These are phyloP conservation scores for Orthosia cruda DNA, from an alignment of 2,888 invertebrate species.

Conservation along the genomic window DNA sequence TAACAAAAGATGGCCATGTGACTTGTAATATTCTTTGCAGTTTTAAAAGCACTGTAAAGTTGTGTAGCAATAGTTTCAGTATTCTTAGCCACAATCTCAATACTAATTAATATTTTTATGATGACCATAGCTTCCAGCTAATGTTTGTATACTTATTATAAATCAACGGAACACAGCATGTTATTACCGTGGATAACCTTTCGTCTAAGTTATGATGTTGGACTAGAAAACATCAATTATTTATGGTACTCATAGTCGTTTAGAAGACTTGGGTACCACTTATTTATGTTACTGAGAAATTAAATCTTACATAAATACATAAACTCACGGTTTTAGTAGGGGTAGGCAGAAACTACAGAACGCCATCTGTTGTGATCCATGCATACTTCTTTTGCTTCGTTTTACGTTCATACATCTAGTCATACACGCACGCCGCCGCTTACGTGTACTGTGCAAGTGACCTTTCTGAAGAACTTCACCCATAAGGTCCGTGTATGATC, in stretches of 20 bases:
- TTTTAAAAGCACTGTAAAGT: background rate
- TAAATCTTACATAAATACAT: background rate
- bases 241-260: conserved; percentile 25
- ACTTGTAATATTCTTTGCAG: background rate
- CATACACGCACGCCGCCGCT: too few species aligned
- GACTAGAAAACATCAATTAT: conserved; percentile 23
- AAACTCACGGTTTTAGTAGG: too few species aligned
- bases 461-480: too few species aligned
- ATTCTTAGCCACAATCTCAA: background rate
- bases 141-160: conserved; percentile 30
- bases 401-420: too few species aligned
- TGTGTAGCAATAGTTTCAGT: too few species aligned
- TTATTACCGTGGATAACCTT: conserved; percentile 28
- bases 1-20: background rate
- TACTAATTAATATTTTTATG: background rate
- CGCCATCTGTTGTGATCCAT: too few species aligned
- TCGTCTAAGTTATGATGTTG: conserved; percentile 4
- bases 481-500: too few species aligned
- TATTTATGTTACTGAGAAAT: conserved; percentile 14
- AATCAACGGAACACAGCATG: conserved; percentile 3
- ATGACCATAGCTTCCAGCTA: conserved; percentile 4
- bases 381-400: too few species aligned
- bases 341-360: too few species aligned
- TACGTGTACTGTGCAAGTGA: too few species aligned
- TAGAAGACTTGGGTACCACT: background rate